Conservation (phyloP, 30 jellyfish, hydroid and myxozoan species). For the Aurelia sp. region DNA sequence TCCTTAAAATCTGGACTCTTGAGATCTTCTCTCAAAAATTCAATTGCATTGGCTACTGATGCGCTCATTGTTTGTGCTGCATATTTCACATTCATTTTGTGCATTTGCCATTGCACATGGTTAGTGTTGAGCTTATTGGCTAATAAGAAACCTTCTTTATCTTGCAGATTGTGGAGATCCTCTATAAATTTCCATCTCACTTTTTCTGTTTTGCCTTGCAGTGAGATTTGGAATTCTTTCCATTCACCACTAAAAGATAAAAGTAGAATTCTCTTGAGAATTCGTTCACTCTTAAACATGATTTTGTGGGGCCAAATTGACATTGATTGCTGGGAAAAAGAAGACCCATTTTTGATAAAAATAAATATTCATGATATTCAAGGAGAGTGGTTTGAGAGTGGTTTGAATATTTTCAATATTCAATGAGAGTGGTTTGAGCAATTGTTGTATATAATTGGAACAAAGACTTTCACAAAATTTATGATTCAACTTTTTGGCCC, state of each 20-base stretch:
- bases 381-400: too few relatives aligned
- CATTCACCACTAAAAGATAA: conserved; percentile 7
- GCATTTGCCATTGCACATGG: conserved; percentile 50
- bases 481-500: background rate
- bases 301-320: background rate
- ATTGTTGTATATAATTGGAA: too few relatives aligned
- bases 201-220: background rate
- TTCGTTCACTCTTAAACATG: background rate
- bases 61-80: conserved; percentile 50
- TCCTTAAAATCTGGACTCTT: conserved; percentile 26
- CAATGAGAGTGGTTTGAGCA: too few relatives aligned
- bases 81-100: conserved; percentile 46
- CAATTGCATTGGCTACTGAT: conserved; percentile 54
- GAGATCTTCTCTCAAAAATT: conserved; percentile 10
- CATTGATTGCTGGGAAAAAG: too few relatives aligned
- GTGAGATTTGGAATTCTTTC: conserved; percentile 14
- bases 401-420: too few relatives aligned
- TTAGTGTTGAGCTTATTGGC: conserved; percentile 34
- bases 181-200: conserved; percentile 23
- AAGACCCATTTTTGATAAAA: too few relatives aligned
- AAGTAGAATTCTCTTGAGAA: background rate
- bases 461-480: too few relatives aligned
- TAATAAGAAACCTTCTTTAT: conserved; percentile 28
- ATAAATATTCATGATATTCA: too few relatives aligned
- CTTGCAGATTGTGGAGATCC: conserved; percentile 33